A percentile compares a stretch with the other conserved stretches of the same genome.
Evolutionary conservation across 1,140 invertebrate species (phyloP).

Genomic region (Andricus grossulariae): DNA sequence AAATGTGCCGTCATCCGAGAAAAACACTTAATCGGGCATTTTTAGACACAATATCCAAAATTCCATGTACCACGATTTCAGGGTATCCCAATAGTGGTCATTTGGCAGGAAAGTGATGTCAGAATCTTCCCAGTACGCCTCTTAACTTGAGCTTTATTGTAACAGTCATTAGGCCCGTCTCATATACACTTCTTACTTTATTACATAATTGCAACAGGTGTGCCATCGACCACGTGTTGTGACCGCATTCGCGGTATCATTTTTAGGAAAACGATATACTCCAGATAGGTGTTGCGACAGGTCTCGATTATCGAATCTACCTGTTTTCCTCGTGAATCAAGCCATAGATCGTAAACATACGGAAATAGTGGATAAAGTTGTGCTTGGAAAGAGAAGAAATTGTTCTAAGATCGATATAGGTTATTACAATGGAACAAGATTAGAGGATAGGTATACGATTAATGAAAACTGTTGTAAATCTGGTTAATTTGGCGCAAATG

Average conservation of each 20-base stretch:
- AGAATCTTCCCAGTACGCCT: too few species aligned
- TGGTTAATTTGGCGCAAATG: background rate
- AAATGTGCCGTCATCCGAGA: too few species aligned
- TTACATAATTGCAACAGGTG: conserved; percentile 69
- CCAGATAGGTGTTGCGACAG: conserved; percentile 10
- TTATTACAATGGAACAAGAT: background rate
- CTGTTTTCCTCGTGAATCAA: conserved; percentile 8
- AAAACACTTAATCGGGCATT: too few species aligned
- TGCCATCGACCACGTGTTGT: conserved; percentile 39
- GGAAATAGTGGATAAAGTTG: background rate
- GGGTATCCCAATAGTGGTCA: too few species aligned
- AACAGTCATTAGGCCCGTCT: background rate
- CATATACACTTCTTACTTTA: conserved; percentile 63
- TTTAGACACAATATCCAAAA: too few species aligned
- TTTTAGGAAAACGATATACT: conserved; percentile 14
- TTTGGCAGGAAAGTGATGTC: too few species aligned
- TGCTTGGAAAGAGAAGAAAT: background rate
- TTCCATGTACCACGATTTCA: too few species aligned
- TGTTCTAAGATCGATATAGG: background rate
- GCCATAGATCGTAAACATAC: background rate
- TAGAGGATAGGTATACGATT: background rate
- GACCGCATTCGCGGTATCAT: conserved; percentile 10
- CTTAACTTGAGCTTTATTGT: background rate
- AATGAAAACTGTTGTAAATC: conserved; percentile 34
- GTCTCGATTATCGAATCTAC: conserved; percentile 11